Conservation (phyloP, 2,888 invertebrate species). For the Didymodactylos carnosus region DNA sequence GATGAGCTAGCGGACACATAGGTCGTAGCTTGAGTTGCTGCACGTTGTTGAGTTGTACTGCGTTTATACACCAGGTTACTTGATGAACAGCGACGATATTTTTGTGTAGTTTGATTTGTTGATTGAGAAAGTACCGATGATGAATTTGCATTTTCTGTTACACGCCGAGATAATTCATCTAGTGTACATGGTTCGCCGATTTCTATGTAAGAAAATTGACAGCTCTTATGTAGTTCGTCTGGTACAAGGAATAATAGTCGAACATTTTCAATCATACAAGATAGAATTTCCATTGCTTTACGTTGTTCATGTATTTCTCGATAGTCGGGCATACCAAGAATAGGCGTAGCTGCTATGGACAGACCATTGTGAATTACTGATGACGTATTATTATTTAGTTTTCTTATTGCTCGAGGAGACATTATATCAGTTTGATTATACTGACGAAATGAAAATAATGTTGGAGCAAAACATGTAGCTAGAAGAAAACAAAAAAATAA, state of each 20-base stretch:
- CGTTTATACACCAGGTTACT: neutral
- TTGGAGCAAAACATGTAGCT: conserved; percentile 80
- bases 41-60: neutral
- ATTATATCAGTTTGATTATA: neutral
- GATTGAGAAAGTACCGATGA: neutral
- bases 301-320: conserved; percentile 72
- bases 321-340: conserved; percentile 55
- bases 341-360: conserved; percentile 19
- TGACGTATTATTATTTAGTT: neutral
- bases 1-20: neutral
- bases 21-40: neutral
- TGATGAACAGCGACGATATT: conserved; percentile 1
- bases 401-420: neutral
- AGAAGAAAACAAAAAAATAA: conserved; percentile 55
- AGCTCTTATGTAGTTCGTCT: neutral
- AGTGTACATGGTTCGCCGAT: conserved; percentile 1
- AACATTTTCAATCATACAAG: conserved; percentile 57
- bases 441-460: conserved; percentile 47
- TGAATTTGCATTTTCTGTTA: neutral
- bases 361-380: too few species aligned
- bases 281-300: conserved; percentile 74
- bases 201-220: conserved; percentile 1
- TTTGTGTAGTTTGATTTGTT: neutral
- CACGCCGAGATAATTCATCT: neutral
- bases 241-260: neutral